Percentiles rank a stretch among this genome's conserved stretches.
Evolutionary conservation across 2,888 invertebrate species (phyloP).

Genomic region (Ctenicera cuprea): DNA sequence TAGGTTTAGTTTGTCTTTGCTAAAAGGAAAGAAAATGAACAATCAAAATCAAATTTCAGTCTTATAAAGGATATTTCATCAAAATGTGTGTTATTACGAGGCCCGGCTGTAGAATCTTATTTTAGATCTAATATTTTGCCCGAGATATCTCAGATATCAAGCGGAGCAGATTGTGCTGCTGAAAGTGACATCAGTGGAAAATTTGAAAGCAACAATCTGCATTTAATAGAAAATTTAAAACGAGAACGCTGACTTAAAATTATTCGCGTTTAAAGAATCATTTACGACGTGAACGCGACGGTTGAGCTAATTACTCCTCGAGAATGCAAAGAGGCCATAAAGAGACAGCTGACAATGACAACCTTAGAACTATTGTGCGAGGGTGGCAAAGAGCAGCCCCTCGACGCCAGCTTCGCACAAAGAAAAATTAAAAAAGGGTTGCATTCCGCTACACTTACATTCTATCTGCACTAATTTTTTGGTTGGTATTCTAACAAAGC

Average conservation of each 20-base stretch:
- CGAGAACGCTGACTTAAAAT: constrained; percentile 37
- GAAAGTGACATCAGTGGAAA: constrained; percentile 36
- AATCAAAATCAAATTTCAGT: constrained; percentile 18
- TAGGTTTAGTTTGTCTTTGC: background rate
- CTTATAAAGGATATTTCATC: constrained; percentile 18
- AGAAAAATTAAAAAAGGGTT: constrained; percentile 47
- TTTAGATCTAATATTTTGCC: constrained; percentile 31
- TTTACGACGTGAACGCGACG: constrained; percentile 50
- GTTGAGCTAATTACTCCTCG: constrained; percentile 57
- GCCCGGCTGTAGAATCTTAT: constrained; percentile 29
- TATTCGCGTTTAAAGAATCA: constrained; percentile 50
- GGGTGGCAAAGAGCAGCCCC: constrained; percentile 53
- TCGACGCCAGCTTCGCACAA: constrained; percentile 44
- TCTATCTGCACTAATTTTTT: constrained; percentile 24
- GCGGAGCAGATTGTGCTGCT: constrained; percentile 31
- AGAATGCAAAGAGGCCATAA: constrained; percentile 58
- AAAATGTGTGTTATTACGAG: constrained; percentile 17
- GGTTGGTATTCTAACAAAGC: constrained; percentile 9
- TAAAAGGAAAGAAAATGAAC: constrained; percentile 3
- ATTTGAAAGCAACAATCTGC: constrained; percentile 39
- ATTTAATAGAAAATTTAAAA: constrained; percentile 45
- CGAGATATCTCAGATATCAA: constrained; percentile 23
- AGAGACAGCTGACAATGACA: constrained; percentile 59
- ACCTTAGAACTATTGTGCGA: constrained; percentile 55
- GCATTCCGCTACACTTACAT: constrained; percentile 32